phyloP scores from a whole-genome alignment of 2,113 vertebrate genomes.

The Lagopus leucura region DNA sequence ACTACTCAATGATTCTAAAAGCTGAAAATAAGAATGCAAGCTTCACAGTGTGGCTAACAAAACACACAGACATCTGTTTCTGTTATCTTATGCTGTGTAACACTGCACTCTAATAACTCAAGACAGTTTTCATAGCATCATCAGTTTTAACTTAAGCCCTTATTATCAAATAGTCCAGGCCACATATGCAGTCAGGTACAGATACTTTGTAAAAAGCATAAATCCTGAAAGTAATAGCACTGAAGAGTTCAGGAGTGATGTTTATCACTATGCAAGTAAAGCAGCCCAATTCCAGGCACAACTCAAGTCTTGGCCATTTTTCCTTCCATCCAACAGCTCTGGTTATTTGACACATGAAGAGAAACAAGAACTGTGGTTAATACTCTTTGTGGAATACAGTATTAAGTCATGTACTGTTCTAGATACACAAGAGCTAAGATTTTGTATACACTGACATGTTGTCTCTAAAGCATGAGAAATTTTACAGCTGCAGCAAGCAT shows the following conservation, averaged over 20 bases:
- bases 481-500: background rate
- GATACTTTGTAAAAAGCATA: background rate
- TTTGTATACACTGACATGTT: background rate
- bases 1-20: background rate
- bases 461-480: background rate
- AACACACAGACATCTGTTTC: background rate
- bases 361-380: background rate
- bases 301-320: background rate
- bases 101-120: background rate
- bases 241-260: background rate
- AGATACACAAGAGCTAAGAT: rapidly evolving
- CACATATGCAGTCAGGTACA: background rate
- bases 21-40: background rate
- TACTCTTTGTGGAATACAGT: background rate
- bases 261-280: background rate
- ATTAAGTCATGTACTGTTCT: background rate
- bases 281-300: background rate
- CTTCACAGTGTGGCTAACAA: background rate
- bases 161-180: background rate
- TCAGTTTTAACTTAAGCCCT: background rate
- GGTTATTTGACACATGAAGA: background rate
- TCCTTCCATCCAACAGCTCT: background rate
- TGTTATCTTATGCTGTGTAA: background rate
- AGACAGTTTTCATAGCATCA: background rate
- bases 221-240: background rate